Conservation (phyloP, 2,888 invertebrate species). For the Unio pictorum region DNA sequence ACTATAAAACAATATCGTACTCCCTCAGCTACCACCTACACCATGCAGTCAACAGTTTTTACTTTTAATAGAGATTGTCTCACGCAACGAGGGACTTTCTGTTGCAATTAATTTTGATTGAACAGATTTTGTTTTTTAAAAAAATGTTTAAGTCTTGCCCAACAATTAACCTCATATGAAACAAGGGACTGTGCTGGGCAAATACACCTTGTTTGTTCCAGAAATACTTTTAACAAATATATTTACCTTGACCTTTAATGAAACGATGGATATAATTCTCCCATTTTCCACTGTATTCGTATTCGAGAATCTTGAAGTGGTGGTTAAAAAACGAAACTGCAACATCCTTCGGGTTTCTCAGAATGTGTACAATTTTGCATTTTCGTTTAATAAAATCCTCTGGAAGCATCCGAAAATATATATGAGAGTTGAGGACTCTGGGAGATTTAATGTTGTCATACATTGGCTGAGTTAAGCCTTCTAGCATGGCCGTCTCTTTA, state of each 20-base stretch:
- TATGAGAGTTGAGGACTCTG: constrained; percentile 46
- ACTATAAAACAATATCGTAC: too few species aligned
- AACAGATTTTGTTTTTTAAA: too few species aligned
- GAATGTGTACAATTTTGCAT: constrained; percentile 44
- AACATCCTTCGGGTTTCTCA: constrained; percentile 50
- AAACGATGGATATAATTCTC: constrained; percentile 38
- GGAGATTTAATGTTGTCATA: constrained; percentile 37
- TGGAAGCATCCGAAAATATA: constrained; percentile 41
- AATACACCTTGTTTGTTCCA: background rate
- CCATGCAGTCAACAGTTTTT: too few species aligned
- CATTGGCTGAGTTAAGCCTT: constrained; percentile 28
- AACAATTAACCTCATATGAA: background rate
- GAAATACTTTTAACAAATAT: background rate
- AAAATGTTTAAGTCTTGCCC: too few species aligned
- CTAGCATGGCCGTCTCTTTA: constrained; percentile 49
- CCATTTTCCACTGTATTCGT: constrained; percentile 39
- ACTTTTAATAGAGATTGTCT: too few species aligned
- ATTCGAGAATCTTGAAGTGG: constrained; percentile 42
- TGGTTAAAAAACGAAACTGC: constrained; percentile 51
- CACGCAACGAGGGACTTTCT: too few species aligned
- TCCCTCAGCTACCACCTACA: too few species aligned
- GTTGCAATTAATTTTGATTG: too few species aligned
- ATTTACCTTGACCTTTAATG: constrained; percentile 38
- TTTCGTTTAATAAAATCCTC: constrained; percentile 31
- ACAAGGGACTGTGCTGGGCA: background rate